A percentile compares a stretch with the other conserved stretches of the same genome.
Evolutionary conservation across 2,113 vertebrate genomes (phyloP).

Genomic region (Brienomyrus longianalis): DNA sequence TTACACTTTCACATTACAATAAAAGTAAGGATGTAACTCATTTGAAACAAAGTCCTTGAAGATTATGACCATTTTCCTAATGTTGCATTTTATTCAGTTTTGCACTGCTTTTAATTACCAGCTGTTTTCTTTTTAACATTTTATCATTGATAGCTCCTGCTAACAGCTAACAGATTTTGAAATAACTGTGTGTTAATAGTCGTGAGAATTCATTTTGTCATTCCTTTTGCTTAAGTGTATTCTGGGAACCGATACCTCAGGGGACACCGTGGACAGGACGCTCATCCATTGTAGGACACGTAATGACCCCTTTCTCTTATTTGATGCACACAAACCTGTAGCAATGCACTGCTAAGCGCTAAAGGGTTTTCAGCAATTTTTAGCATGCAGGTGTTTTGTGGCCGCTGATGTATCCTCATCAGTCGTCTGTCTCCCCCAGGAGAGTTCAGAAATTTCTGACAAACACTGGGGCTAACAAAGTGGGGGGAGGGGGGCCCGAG

Average conservation of each 20-base stretch:
- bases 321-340: not conserved
- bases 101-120: not conserved
- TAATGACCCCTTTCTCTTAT: not conserved
- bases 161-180: not conserved
- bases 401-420: not conserved
- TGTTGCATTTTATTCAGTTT: not conserved
- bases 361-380: not conserved
- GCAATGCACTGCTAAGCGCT: not conserved
- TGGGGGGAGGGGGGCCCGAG: not conserved
- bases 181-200: not conserved
- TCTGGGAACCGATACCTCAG: not conserved
- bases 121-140: not conserved
- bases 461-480: not conserved
- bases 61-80: not conserved
- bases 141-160: not conserved
- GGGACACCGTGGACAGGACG: not conserved
- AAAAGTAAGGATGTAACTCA: not conserved
- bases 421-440: not conserved
- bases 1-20: not conserved
- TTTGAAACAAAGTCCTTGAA: not conserved
- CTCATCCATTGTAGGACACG: not conserved
- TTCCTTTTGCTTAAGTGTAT: not conserved
- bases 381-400: not conserved
- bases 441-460: not conserved
- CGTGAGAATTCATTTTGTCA: not conserved